Evolutionary conservation across 2,888 invertebrate genomes (phyloP), one percentile per base, ranked within the genome.

Genomic region (Cerastis rubricosa): DNA sequence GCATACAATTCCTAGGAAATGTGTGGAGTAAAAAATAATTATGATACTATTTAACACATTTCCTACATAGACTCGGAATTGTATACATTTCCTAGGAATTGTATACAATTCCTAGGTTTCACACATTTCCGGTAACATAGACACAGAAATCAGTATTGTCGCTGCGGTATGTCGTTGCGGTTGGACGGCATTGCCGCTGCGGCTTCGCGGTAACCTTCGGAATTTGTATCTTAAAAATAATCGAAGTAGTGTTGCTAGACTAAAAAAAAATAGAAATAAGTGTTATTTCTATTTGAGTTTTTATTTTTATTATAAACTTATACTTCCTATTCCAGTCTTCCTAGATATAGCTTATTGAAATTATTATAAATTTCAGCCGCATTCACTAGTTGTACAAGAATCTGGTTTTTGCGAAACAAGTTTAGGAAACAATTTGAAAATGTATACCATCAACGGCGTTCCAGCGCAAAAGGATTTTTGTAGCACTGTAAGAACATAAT

Each of bases 241-340:
- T 25, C 22, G 6, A 81, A 40, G 78, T 81, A 83, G 83, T 72
- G 61, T 81, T 81, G 83, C 81, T 81, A 81, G 83, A 19, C 7
- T 81, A 74, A 79, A 77, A 74, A n/a, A 35, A 72, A 77, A 35
- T 65, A 82, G n/a, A 19, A 69, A 6, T 81, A 81, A 69, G 64
- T 69, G 69, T 63, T 76, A 67, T 22, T 67, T n/a, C 19, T 54
- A 57, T 51, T 69, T 69, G 51, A 61, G 45, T 45, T 66, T 25
- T 45, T n/a, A 49, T 29, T 45, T 63, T 76, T 45, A 43, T 59
- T 54, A 22, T 7, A 25, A 57, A 40, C 25, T 64, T 40, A 7
- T 29, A 43, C n/a, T 66, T 77, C 40, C 25, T 65, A 49, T 29
- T 59, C 5, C 19, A 35, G 49, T 76, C 59, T 76, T 59, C 49